Conservation (phyloP, 23 tunicate genomes). For the Trididemnum nubilum region DNA sequence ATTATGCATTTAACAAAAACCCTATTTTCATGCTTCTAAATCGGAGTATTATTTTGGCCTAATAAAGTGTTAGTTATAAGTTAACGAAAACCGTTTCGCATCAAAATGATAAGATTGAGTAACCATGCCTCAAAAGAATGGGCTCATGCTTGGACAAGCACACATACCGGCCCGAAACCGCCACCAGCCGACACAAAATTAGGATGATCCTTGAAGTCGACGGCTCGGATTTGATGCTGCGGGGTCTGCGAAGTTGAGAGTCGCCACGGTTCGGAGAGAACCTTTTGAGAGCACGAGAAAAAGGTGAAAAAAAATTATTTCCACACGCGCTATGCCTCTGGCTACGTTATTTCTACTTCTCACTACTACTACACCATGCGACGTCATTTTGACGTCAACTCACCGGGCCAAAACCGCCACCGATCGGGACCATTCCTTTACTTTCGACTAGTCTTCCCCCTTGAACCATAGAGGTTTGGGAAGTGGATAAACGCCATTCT, state of each 20-base stretch:
- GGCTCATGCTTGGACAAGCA: too few species aligned
- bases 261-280: slow-evolving; percentile 82
- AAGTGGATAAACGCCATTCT: slow-evolving; percentile 79
- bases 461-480: slow-evolving; percentile 84
- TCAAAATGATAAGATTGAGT: too few species aligned
- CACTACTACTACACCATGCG: background rate
- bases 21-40: too few species aligned
- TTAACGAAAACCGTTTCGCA: too few species aligned
- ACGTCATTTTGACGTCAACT: slow-evolving; percentile 38
- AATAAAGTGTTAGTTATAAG: too few species aligned
- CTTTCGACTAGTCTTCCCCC: background rate
- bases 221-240: slow-evolving; percentile 66
- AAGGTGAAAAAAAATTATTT: slow-evolving; percentile 1
- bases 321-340: background rate
- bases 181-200: slow-evolving; percentile 81
- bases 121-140: too few species aligned
- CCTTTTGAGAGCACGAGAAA: slow-evolving; percentile 37
- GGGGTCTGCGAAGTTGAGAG: slow-evolving; percentile 98
- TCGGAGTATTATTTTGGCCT: too few species aligned
- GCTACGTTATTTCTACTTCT: background rate
- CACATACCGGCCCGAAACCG: slow-evolving; percentile 99
- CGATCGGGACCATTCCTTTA: slow-evolving; percentile 46
- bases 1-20: too few species aligned
- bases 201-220: slow-evolving; percentile 72
- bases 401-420: slow-evolving; percentile 99